Percentiles rank a stretch among this genome's conserved stretches.
These are phyloP conservation scores for Mnemiopsis leidyi DNA, from an alignment of 37 sponge, comb jelly and placozoan genomes.

Conservation along the genomic window DNA sequence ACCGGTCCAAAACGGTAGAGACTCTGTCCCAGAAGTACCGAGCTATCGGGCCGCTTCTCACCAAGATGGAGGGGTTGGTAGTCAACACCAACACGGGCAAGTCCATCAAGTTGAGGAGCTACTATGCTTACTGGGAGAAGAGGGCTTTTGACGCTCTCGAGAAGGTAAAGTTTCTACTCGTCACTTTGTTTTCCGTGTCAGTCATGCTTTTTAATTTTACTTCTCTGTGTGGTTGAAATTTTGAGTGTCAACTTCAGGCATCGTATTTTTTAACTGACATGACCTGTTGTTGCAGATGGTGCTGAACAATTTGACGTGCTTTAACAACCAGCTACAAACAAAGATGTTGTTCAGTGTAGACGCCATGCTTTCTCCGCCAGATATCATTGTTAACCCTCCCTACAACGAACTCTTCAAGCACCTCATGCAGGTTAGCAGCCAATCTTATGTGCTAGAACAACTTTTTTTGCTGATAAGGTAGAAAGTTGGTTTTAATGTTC, in stretches of 20 bases:
- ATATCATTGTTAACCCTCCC: slow-evolving; percentile 89
- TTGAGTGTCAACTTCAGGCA: too few species aligned
- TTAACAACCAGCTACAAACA: slow-evolving; percentile 69
- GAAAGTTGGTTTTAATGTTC: too few species aligned
- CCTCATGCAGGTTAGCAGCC: slow-evolving; percentile 65
- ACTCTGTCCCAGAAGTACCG: slow-evolving; percentile 87
- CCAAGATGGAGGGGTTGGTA: slow-evolving; percentile 96
- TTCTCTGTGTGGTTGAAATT: too few species aligned
- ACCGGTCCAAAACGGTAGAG: slow-evolving; percentile 68
- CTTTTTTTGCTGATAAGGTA: too few species aligned
- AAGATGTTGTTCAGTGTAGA: slow-evolving; percentile 85
- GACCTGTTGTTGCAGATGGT: slow-evolving; percentile 76
- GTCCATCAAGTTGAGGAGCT: slow-evolving; percentile 72
- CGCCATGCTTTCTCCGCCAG: slow-evolving; percentile 88
- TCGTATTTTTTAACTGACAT: too few species aligned
- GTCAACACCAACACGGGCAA: slow-evolving; percentile 90
- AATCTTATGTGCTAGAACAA: too few species aligned
- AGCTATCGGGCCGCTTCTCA: slow-evolving; percentile 94
- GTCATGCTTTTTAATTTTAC: too few species aligned
- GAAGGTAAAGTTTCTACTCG: too few species aligned
- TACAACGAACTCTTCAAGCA: slow-evolving; percentile 85
- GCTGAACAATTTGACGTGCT: slow-evolving; percentile 74
- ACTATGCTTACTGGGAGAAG: slow-evolving; percentile 94
- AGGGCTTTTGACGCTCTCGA: slow-evolving; percentile 78
- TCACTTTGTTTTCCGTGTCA: too few species aligned